Evolutionary conservation across 2,797 vertebrate genomes (phyloP).

Genomic region (Anguilla pacifica): DNA sequence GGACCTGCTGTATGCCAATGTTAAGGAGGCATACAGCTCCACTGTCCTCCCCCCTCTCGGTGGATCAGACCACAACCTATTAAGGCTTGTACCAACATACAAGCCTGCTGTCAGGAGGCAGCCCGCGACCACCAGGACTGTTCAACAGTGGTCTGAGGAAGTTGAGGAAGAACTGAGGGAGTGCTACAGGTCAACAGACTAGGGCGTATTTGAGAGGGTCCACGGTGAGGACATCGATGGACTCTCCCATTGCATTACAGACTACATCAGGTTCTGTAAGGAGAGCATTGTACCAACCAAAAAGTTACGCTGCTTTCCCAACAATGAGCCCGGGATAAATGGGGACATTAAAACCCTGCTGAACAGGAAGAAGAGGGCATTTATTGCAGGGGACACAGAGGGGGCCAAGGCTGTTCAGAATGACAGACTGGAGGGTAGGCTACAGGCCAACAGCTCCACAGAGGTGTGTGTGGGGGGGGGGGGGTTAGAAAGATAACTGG

Average conservation of each 20-base stretch:
- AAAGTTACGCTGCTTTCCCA: too few species aligned
- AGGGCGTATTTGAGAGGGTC: background rate
- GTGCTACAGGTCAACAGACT: background rate
- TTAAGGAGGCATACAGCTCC: background rate
- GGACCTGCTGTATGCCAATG: background rate
- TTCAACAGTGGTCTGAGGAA: background rate
- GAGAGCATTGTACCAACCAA: background rate
- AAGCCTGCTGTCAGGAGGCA: background rate
- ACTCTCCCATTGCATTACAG: background rate
- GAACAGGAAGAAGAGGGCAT: constrained; percentile 10
- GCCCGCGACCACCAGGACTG: constrained; percentile 17
- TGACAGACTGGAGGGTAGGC: background rate
- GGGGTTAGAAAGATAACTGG: background rate
- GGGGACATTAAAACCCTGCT: background rate
- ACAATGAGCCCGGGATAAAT: too few species aligned
- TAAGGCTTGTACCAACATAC: background rate
- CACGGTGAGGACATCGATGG: constrained; percentile 17
- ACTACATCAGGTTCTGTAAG: background rate
- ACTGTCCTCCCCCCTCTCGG: background rate
- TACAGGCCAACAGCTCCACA: background rate
- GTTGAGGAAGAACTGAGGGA: constrained; percentile 24
- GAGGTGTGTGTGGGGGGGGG: background rate
- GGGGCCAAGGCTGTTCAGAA: background rate
- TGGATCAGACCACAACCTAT: background rate
- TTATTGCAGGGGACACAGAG: background rate